Conservation (phyloP, 2,888 invertebrate genomes). For the Crossocerus cetratus region DNA sequence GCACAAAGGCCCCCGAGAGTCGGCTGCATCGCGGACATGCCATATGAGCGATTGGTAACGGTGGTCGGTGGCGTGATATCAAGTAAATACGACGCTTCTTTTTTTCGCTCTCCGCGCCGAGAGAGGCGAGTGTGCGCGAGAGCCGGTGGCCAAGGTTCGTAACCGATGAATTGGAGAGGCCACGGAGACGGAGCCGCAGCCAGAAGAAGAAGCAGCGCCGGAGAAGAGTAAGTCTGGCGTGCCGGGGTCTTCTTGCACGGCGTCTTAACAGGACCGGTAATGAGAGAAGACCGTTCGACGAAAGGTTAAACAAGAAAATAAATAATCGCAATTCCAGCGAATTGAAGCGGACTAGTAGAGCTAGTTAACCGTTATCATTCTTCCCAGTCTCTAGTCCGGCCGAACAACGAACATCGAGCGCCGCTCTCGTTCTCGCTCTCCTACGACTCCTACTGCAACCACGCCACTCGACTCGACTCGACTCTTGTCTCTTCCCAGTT, state of each 20-base stretch:
- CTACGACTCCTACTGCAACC: background rate
- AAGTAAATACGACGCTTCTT: constrained; percentile 1
- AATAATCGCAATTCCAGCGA: background rate
- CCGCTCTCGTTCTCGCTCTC: no score
- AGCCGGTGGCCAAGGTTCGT: no score
- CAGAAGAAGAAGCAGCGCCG: background rate
- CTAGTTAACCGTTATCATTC: constrained; percentile 39
- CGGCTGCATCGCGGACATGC: background rate
- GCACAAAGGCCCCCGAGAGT: background rate
- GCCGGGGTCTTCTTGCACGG: background rate
- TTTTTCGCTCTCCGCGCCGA: background rate
- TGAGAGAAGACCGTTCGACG: constrained; percentile 1
- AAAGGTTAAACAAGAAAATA: constrained; percentile 5
- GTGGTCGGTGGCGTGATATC: background rate
- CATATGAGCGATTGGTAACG: background rate
- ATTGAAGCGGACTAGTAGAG: constrained; percentile 6
- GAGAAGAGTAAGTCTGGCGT: no score
- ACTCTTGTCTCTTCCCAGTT: no score
- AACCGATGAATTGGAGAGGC: no score
- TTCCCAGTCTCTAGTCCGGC: constrained; percentile 11
- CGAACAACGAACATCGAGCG: background rate
- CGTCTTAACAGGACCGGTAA: constrained; percentile 2
- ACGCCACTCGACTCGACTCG: no score
- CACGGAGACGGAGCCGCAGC: background rate
- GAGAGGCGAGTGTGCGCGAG: no score